Evolutionary conservation across 2,797 vertebrate genomes (phyloP).

Genomic region (Microcaecilia unicolor): DNA sequence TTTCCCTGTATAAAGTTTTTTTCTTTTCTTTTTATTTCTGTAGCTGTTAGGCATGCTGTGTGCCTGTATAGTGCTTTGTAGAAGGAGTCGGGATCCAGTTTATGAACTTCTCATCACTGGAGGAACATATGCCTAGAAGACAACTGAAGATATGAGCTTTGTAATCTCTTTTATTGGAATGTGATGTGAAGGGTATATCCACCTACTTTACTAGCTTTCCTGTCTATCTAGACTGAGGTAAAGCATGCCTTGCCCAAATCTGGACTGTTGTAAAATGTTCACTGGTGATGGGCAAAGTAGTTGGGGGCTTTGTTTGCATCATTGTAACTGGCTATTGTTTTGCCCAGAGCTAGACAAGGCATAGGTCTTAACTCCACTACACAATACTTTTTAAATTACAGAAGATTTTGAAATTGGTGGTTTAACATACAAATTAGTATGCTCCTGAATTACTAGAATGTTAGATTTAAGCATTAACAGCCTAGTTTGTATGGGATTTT

Average conservation of each 20-base stretch:
- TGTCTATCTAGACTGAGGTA: constrained; percentile 48
- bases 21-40: constrained; percentile 3
- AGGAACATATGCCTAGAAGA: constrained; percentile 74
- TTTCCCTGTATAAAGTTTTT: not conserved
- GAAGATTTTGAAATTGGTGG: no score
- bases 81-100: constrained; percentile 78
- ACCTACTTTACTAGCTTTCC: constrained; percentile 41
- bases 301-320: constrained; percentile 33
- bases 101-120: constrained; percentile 86
- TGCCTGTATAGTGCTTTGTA: constrained; percentile 80
- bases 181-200: constrained; percentile 50
- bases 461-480: no score
- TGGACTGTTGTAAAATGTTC: constrained; percentile 43
- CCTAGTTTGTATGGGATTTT: no score
- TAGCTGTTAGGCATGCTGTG: constrained; percentile 94
- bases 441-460: no score
- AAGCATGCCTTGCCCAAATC: constrained; percentile 59
- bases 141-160: not conserved
- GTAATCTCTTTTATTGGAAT: constrained; percentile 37
- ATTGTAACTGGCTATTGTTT: constrained; percentile 14
- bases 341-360: no score
- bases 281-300: constrained; percentile 55
- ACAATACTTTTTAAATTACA: no score
- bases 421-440: no score
- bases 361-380: no score